Conservation (phyloP, 1,140 invertebrate species). For the Drosophila cardini region DNA sequence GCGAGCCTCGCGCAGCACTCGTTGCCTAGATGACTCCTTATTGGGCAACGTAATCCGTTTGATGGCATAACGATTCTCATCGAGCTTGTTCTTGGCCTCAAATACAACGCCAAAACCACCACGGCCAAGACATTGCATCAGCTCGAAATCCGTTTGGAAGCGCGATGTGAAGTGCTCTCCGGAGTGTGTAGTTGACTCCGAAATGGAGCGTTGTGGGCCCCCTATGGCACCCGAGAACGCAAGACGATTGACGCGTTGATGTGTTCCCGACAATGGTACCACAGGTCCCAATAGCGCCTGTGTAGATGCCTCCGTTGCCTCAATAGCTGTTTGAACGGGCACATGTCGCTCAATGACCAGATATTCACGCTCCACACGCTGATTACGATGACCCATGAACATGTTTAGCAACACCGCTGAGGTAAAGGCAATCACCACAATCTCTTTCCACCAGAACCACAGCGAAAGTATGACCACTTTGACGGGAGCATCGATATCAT, state of each 20-base stretch:
- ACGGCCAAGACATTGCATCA: constrained; percentile 92
- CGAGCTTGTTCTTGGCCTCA: constrained; percentile 97
- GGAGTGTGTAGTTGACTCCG: constrained; percentile 77
- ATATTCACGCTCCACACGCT: constrained; percentile 79
- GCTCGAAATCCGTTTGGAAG: constrained; percentile 94
- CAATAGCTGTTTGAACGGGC: constrained; percentile 80
- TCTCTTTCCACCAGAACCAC: constrained; percentile 94
- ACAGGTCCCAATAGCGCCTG: constrained; percentile 68
- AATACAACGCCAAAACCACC: constrained; percentile 99
- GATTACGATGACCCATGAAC: constrained; percentile 85
- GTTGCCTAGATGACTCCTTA: constrained; percentile 91
- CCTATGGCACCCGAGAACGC: constrained; percentile 19
- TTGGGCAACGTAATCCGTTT: constrained; percentile 96
- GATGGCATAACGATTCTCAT: constrained; percentile 97
- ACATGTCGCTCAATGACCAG: constrained; percentile 85
- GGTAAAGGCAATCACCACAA: constrained; percentile 88
- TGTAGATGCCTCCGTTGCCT: constrained; percentile 80
- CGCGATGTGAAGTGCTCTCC: constrained; percentile 85
- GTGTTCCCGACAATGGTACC: constrained; percentile 28
- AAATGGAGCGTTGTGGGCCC: constrained; percentile 62
- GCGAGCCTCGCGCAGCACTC: constrained; percentile 96
- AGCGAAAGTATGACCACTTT: constrained; percentile 88
- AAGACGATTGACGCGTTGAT: constrained; percentile 48
- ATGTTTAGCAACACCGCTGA: constrained; percentile 88
- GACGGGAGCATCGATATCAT: constrained; percentile 85